Evolutionary conservation across 2,888 invertebrate genomes (phyloP), one percentile per base, ranked within the genome.

Genomic region (Leucophenga montana): DNA sequence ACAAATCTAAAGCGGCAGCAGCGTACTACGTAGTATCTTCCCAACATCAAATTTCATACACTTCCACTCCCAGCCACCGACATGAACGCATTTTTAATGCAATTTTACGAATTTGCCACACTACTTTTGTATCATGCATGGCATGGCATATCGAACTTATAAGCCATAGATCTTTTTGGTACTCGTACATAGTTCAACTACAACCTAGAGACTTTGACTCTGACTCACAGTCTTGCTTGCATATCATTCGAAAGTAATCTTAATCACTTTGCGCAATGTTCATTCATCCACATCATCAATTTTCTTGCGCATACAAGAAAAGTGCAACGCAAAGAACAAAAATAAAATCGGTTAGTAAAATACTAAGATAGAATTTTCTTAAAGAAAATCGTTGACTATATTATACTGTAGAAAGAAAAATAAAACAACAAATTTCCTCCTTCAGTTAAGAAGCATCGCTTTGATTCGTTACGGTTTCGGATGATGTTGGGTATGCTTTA

Each of bases 241-340:
- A 67, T 86, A 85, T 85, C 86, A 78, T 78, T 79, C 81, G 74
- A 83, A 82, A 79, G 76, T 85, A 85, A 86, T 86, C 86, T 86
- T 86, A 86, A 86, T 86, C 85, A 86, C 84, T 86, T 84, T 84
- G 84, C 80, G 76, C 83, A 86, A 80, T 85, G 87, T 80, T 83
- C 87, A 86, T 81, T 86, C 86, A 86, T 82, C 86, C 86, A 86
- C 85, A 85, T 85, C 87, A 86, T 85, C 85, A 86, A 86, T 86
- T 86, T 86, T 83, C 86, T 82, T 76, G 74, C 73, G 67, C 62
- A 54, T 22, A 62, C 39, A 67, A 56, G 27, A 56, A 66, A 59
- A 64, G 48, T 46, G 48, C 64, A 46, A 2, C 33, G 66, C 20
- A 4, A 50, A 16, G 22, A 2, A 18, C 53, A 57, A n/a, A n/a